Evolutionary conservation across 1,140 invertebrate genomes (phyloP).

Genomic region (Ooceraea biroi): DNA sequence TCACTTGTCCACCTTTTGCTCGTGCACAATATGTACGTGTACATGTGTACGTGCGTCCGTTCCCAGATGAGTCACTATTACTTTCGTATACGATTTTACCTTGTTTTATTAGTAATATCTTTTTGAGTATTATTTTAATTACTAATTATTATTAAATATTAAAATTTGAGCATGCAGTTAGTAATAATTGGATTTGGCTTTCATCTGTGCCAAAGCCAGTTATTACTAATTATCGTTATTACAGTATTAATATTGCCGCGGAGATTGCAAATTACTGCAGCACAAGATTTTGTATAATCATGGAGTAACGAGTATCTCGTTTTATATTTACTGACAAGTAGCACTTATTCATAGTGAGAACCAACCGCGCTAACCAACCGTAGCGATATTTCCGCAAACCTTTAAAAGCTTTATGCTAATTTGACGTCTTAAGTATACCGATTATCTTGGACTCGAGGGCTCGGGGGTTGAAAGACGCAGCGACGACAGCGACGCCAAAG

Average conservation of each 20-base stretch:
- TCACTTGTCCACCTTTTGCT: not conserved
- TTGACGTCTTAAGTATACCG: not conserved
- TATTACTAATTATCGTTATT: not conserved
- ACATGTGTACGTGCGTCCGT: no score
- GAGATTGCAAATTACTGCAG: no score
- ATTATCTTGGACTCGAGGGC: slow-evolving; percentile 10
- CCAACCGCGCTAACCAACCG: not conserved
- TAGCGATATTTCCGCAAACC: not conserved
- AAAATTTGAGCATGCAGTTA: no score
- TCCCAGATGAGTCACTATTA: not conserved
- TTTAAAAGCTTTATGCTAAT: slow-evolving; percentile 21
- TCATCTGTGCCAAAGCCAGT: no score
- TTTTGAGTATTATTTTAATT: not conserved
- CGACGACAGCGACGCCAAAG: not conserved
- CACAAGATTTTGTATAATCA: no score
- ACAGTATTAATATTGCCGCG: not conserved
- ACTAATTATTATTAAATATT: not conserved
- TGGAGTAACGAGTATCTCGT: no score
- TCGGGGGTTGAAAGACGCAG: not conserved
- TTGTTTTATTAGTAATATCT: not conserved
- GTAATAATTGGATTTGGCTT: no score
- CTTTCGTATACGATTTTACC: not conserved
- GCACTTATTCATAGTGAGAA: not conserved
- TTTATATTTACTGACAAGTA: no score
- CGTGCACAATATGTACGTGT: not conserved